Percentiles rank a stretch among this genome's conserved stretches.
Evolutionary conservation across 2,888 invertebrate genomes (phyloP).

Genomic region (Cremastinae sp.): DNA sequence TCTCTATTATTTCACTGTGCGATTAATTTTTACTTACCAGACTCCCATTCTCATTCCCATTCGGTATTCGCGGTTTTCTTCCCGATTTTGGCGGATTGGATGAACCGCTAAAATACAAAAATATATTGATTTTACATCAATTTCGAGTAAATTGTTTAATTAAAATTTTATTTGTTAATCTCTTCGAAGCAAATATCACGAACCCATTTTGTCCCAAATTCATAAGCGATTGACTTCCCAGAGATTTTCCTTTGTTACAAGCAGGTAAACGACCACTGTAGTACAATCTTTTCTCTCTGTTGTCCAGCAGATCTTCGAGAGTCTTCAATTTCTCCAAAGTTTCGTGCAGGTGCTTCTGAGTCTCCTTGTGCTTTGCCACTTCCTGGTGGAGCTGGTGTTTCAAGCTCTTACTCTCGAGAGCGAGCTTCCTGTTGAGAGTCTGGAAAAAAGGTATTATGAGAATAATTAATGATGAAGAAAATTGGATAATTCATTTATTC

Average conservation of each 20-base stretch:
- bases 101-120: conserved; percentile 55
- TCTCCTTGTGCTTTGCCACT: conserved; percentile 86
- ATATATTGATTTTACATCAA: too few species aligned
- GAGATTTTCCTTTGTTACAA: conserved; percentile 67
- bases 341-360: conserved; percentile 85
- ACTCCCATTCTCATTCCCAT: conserved; percentile 63
- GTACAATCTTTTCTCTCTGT: conserved; percentile 77
- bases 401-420: conserved; percentile 88
- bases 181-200: too few species aligned
- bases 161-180: too few species aligned
- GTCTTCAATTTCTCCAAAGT: conserved; percentile 84
- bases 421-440: conserved; percentile 86
- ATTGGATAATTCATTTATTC: not conserved
- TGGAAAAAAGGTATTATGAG: conserved; percentile 70
- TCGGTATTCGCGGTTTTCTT: conserved; percentile 63
- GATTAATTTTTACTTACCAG: conserved; percentile 65
- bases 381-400: conserved; percentile 87
- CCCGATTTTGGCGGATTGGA: conserved; percentile 65
- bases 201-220: conserved; percentile 74
- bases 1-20: not conserved
- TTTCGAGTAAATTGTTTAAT: too few species aligned
- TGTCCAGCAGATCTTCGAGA: conserved; percentile 84
- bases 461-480: conserved; percentile 17
- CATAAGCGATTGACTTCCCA: conserved; percentile 72
- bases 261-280: conserved; percentile 69